phyloP scores from a whole-genome alignment of 2,888 invertebrate genomes.

The Pocota personata region DNA sequence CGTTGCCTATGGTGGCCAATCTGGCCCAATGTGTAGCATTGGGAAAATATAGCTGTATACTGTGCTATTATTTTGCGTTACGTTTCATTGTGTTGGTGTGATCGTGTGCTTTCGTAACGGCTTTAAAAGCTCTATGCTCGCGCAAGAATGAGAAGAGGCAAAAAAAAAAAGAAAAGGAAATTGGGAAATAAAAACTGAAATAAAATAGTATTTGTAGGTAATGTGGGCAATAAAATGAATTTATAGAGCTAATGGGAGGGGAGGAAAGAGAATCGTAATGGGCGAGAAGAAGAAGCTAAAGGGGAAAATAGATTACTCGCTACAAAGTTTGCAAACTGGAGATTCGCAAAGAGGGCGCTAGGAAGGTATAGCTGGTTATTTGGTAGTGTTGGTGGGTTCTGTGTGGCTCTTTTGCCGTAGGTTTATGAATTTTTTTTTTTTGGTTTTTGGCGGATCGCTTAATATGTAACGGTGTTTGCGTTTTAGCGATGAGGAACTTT shows the following conservation, averaged over 20 bases:
- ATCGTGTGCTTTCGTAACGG: slow-evolving; percentile 68
- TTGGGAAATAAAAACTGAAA: slow-evolving; percentile 58
- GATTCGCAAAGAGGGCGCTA: slow-evolving; percentile 44
- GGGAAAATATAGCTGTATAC: slow-evolving; percentile 59
- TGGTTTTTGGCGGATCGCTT: slow-evolving; percentile 10
- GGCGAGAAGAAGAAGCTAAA: slow-evolving; percentile 41
- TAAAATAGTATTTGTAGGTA: slow-evolving; percentile 65
- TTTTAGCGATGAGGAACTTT: slow-evolving; percentile 57
- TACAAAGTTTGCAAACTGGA: slow-evolving; percentile 62
- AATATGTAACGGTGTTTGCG: slow-evolving; percentile 44
- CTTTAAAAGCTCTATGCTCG: slow-evolving; percentile 65
- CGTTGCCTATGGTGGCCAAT: slow-evolving; percentile 24
- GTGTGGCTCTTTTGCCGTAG: slow-evolving; percentile 25
- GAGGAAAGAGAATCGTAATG: slow-evolving; percentile 3
- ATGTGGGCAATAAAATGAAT: slow-evolving; percentile 69
- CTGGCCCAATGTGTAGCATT: slow-evolving; percentile 39
- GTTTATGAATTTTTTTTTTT: slow-evolving; percentile 29
- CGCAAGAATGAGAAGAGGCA: slow-evolving; percentile 15
- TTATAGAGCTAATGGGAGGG: slow-evolving; percentile 38
- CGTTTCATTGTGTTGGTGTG: slow-evolving; percentile 36
- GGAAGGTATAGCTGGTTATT: background rate
- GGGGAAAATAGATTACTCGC: slow-evolving; percentile 64
- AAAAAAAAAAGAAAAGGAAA: slow-evolving; percentile 44
- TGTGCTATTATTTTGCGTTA: slow-evolving; percentile 56
- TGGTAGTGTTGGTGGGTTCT: slow-evolving; percentile 31